Evolutionary conservation across 2,113 vertebrate species (phyloP), one percentile per base, ranked within the genome.

Genomic region (Cyphomyrus plagiostoma): DNA sequence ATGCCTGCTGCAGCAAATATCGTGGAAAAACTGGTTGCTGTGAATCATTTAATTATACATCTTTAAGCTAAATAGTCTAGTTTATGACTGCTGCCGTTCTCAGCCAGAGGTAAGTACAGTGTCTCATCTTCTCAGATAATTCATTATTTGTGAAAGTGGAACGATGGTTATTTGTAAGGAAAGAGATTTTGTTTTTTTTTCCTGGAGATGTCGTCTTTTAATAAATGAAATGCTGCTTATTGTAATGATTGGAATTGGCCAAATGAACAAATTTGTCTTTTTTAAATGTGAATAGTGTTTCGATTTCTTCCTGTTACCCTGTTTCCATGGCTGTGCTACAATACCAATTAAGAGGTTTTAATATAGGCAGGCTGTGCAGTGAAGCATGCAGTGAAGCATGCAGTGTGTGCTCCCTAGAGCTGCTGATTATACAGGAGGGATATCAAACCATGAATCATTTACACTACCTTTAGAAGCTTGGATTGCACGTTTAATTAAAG

Each of bases 401-500:
- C 48, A 90, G 93, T 93, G 45, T 48, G 45, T n/a, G 91, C 94
- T 97, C 96, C 96, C 96, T 66, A 90, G 96, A 96, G 97, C 93
- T 94, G 94, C 92, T 94, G 94, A 96, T 96, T 96, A 96, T 96
- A 94, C 95, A 95, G 95, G 94, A 95, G 95, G 95, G 95, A 96
- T 95, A 96, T 95, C 96, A 96, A 95, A 96, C 96, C 95, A 96
- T 98, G 96, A 97, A 97, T 98, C 97, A 97, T 97, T 97, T 96
- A 97, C 94, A 48, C 95, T 94, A 93, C 94, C 93, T 95, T 93
- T 95, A 93, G 94, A 95, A 94, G 94, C 94, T 90, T 95, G 95
- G 94, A 95, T 96, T 98, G 96, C 97, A 97, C 98, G 96, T 97
- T 97, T 97, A 98, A 98, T 98, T 96, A 97, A 94, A 93, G 96